Conservation (phyloP, 2,888 invertebrate species). For the Melolontha melolontha region DNA sequence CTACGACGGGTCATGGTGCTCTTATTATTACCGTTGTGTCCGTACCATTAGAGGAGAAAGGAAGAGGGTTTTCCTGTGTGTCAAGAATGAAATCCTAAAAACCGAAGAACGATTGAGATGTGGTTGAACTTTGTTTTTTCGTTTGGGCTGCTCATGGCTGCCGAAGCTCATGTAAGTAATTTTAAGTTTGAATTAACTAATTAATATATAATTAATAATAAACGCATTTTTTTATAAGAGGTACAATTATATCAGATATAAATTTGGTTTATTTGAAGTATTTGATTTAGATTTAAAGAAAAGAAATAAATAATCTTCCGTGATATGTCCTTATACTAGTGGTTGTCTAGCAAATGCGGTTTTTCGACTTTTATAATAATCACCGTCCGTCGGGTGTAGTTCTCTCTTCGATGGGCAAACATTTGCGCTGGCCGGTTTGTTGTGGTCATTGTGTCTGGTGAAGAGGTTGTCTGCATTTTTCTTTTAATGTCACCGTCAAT, state of each 20-base stretch:
- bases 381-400: slow-evolving; percentile 20
- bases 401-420: slow-evolving; percentile 32
- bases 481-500: slow-evolving; percentile 36
- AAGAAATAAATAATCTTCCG: background rate
- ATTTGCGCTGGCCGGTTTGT: slow-evolving; percentile 36
- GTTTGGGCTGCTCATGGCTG: slow-evolving; percentile 42
- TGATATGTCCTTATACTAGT: background rate
- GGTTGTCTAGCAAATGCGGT: slow-evolving; percentile 30
- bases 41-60: slow-evolving; percentile 33
- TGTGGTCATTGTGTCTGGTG: slow-evolving; percentile 38
- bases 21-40: slow-evolving; percentile 13
- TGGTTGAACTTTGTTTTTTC: slow-evolving; percentile 44
- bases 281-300: too few relatives aligned
- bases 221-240: too few relatives aligned
- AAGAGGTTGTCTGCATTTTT: slow-evolving; percentile 35
- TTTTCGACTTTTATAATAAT: slow-evolving; percentile 38
- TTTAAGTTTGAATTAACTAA: slow-evolving; percentile 21
- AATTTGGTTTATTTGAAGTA: too few relatives aligned
- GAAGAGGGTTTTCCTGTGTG: slow-evolving; percentile 37
- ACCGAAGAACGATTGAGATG: slow-evolving; percentile 45
- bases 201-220: background rate
- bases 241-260: too few relatives aligned
- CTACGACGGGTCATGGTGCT: slow-evolving; percentile 36
- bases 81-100: slow-evolving; percentile 34
- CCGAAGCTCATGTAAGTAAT: slow-evolving; percentile 45